Conservation (phyloP, 2,797 vertebrate genomes). For the Glyptemys insculpta region DNA sequence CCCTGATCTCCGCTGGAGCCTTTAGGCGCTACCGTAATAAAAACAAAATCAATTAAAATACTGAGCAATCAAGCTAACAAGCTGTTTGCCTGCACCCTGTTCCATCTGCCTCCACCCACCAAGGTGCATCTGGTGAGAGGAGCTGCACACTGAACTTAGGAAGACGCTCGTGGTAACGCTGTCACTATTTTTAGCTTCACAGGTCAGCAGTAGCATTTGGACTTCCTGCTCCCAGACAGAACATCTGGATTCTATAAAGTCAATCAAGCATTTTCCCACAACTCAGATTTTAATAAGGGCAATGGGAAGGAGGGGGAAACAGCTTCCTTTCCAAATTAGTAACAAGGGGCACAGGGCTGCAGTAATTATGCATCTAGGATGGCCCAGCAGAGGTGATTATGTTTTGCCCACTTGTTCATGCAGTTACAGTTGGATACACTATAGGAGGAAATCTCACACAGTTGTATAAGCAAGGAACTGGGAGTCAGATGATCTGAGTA, state of each 20-base stretch:
- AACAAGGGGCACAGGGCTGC: slow-evolving; percentile 1
- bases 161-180: not conserved
- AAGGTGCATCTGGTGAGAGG: not conserved
- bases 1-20: not conserved
- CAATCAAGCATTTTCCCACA: slow-evolving; percentile 15
- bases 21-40: not conserved
- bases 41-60: not conserved
- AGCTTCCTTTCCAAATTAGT: slow-evolving; percentile 44
- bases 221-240: slow-evolving; percentile 39
- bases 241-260: slow-evolving; percentile 60
- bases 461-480: not conserved
- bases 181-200: slow-evolving; percentile 27
- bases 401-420: slow-evolving; percentile 48
- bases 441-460: slow-evolving; percentile 51
- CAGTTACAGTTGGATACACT: slow-evolving; percentile 34
- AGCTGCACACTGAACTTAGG: not conserved
- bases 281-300: not conserved
- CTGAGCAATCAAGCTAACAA: accelerated
- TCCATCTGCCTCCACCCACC: not conserved
- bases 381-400: slow-evolving; percentile 10
- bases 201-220: not conserved
- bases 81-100: not conserved
- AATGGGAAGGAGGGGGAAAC: slow-evolving; percentile 32
- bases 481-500: not conserved
- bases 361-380: slow-evolving; percentile 22